Percentiles rank a stretch among this genome's conserved stretches.
Conservation (phyloP, 2,888 invertebrate genomes). For the Nebria salina region DNA sequence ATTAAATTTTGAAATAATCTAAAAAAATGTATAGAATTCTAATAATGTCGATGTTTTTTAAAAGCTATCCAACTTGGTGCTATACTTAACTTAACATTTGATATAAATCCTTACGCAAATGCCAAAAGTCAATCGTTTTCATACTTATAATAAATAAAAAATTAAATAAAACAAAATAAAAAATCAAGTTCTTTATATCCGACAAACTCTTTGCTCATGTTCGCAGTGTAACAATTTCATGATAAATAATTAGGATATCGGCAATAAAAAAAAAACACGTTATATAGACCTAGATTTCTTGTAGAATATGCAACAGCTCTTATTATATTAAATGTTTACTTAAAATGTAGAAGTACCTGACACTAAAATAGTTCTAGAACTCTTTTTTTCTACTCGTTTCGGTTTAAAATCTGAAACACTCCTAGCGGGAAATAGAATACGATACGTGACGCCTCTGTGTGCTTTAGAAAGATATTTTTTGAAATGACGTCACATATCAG, state of each 20-base stretch:
- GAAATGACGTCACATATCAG: background rate
- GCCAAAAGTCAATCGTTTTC: conserved; percentile 42
- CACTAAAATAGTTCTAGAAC: background rate
- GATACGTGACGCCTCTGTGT: background rate
- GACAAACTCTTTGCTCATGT: conserved; percentile 22
- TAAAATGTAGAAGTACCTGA: conserved; percentile 34
- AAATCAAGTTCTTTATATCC: conserved; percentile 11
- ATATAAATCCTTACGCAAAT: conserved; percentile 23
- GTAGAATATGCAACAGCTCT: conserved; percentile 29
- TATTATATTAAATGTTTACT: conserved; percentile 23
- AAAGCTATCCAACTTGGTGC: conserved; percentile 46
- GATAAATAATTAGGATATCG: conserved; percentile 5
- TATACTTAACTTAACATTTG: conserved; percentile 34
- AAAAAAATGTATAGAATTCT: background rate
- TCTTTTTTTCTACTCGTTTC: background rate
- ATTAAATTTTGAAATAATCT: background rate
- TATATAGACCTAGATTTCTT: conserved; percentile 36
- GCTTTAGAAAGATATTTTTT: background rate
- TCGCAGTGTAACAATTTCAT: conserved; percentile 5
- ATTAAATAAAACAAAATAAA: background rate
- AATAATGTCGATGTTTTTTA: conserved; percentile 34
- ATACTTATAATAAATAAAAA: background rate
- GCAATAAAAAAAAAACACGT: conserved; percentile 19
- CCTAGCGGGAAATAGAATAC: background rate
- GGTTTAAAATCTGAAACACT: background rate